These are phyloP conservation scores for Battus philenor DNA, from an alignment of 1,140 invertebrate species.

Conservation along the genomic window DNA sequence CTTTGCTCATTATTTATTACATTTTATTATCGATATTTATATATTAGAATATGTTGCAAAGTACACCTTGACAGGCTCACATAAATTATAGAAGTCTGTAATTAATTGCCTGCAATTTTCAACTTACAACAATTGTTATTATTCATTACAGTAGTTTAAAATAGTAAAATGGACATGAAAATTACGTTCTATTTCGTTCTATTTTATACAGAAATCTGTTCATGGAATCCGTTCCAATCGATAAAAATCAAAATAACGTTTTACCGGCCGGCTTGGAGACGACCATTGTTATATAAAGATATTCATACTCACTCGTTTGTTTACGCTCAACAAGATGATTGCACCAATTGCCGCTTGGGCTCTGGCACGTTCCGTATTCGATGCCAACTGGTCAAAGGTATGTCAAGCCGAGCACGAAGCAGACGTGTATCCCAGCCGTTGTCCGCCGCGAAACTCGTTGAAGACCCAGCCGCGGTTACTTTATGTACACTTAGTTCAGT, in stretches of 20 bases:
- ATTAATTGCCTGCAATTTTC: no score
- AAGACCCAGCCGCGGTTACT: constrained; percentile 28
- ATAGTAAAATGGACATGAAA: not conserved
- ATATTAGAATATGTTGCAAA: no score
- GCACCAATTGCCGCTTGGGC: constrained; percentile 57
- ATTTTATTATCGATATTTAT: no score
- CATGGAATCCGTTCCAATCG: not conserved
- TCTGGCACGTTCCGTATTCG: constrained; percentile 59
- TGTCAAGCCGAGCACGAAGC: constrained; percentile 20
- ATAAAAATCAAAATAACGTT: constrained; percentile 19
- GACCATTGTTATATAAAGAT: constrained; percentile 48
- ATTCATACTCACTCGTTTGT: constrained; percentile 62
- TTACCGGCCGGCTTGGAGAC: constrained; percentile 30
- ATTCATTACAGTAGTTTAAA: no score
- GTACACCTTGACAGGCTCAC: no score
- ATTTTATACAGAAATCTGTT: not conserved
- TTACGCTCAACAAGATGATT: constrained; percentile 70
- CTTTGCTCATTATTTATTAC: no score
- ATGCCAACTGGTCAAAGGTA: constrained; percentile 28
- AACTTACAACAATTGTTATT: no score
- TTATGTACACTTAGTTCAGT: constrained; percentile 25
- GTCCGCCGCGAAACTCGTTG: constrained; percentile 51
- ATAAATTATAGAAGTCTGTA: no score
- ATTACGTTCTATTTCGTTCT: not conserved
- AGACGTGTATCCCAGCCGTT: constrained; percentile 43